phyloP scores from a whole-genome alignment of 2,113 vertebrate species.

The Tragelaphus buxtoni region DNA sequence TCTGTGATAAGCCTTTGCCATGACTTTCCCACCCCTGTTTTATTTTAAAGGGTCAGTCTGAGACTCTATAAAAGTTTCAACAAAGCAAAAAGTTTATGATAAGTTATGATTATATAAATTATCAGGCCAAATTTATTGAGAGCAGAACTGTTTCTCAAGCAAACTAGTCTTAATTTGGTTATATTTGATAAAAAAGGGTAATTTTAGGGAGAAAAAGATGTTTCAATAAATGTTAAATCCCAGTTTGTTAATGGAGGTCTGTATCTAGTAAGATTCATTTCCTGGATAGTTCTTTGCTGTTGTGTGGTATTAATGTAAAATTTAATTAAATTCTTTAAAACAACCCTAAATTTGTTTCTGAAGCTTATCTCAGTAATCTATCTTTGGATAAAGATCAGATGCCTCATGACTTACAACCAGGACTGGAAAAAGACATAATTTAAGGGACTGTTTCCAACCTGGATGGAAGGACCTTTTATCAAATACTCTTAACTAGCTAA shows the following conservation, averaged over 20 bases:
- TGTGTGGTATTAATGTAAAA: background rate
- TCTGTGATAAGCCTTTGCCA: background rate
- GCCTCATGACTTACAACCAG: background rate
- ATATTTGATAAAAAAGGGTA: background rate
- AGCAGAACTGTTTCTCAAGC: background rate
- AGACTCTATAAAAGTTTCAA: background rate
- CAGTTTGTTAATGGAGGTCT: background rate
- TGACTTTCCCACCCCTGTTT: background rate
- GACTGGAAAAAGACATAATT: background rate
- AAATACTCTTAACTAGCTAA: background rate
- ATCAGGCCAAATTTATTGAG: background rate
- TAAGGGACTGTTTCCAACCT: background rate
- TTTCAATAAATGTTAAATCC: background rate
- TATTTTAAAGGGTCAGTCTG: background rate
- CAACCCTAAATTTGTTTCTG: background rate
- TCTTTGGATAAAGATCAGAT: background rate
- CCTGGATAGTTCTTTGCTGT: background rate
- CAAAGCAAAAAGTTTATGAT: background rate
- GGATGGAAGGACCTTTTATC: background rate
- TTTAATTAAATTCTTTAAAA: background rate
- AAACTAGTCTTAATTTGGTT: background rate
- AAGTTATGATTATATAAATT: background rate
- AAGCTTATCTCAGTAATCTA: background rate
- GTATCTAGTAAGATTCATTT: background rate
- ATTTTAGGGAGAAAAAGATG: background rate